Evolutionary conservation across 2,888 invertebrate species (phyloP), one percentile per base, ranked within the genome.

Genomic region (Dynastes grantii): DNA sequence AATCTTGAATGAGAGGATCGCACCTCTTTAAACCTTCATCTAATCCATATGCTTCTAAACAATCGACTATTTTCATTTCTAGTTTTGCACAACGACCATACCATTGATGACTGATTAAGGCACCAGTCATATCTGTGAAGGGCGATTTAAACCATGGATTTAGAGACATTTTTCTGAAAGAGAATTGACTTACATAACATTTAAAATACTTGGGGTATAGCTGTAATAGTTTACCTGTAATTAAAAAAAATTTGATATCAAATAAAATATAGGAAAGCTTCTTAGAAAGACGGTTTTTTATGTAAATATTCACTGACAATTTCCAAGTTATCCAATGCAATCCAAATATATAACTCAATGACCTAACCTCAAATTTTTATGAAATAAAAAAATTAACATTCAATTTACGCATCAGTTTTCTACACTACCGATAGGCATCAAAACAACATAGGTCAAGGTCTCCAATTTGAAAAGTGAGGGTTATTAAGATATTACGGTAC

Each of bases 1-100:
- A 94, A 87, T 96, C 96, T 0, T 90, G 89, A 77, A 94, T 90
- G 6, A 94, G 86, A 75, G 90, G 87, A 3, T 87, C 85, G 86
- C 96, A 96, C 85, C 93, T 92, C n/a, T 85, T 85, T 51, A 88
- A 83, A 0, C 94, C 94, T 58, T 90, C 90, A n/a, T 92, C 92
- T 9, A 92, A 83, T 1, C 96, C 96, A 82, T 96, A 95, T 2
- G 95, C 96, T 85, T 96, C 95, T 68, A 95, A 85, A 84, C 96
- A 96, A 82, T 96, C 94, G 89, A 94, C 92, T 85, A 92, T 92
- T 45, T 91, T 90, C 86, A 93, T 89, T 88, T 96, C 96, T 82
- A 94, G 89, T 78, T 91, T 90, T 51, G 92, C 92, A 85, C 96
- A 96, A 32, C 88, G 86, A 29, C 92, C 92, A 84, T 91, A 89